Conservation (phyloP, 2,888 invertebrate species). For the Tinea semifulvella region DNA sequence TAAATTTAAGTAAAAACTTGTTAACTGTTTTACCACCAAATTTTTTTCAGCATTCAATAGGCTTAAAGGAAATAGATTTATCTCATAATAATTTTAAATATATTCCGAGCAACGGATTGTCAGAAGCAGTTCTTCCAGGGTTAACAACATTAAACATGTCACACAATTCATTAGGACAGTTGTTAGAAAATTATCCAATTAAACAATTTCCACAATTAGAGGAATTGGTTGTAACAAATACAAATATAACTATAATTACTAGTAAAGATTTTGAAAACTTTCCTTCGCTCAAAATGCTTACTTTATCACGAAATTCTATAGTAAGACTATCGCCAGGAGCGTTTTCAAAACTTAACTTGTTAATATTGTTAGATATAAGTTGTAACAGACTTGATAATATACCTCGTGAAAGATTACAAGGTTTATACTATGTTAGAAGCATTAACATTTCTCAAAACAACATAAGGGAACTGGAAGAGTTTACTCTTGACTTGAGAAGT, state of each 20-base stretch:
- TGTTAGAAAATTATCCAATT: conserved; percentile 75
- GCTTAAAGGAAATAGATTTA: conserved; percentile 78
- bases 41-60: conserved; percentile 78
- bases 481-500: conserved; percentile 78
- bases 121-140: conserved; percentile 76
- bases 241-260: conserved; percentile 83
- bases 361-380: conserved; percentile 82
- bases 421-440: conserved; percentile 74
- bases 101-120: conserved; percentile 79
- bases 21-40: conserved; percentile 81
- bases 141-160: conserved; percentile 83
- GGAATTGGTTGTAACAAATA: conserved; percentile 80
- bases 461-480: conserved; percentile 82
- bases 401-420: conserved; percentile 85
- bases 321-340: conserved; percentile 85
- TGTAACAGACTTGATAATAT: conserved; percentile 84
- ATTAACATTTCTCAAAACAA: conserved; percentile 87
- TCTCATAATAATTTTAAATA: conserved; percentile 82
- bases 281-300: conserved; percentile 78
- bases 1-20: conserved; percentile 80
- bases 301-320: conserved; percentile 77
- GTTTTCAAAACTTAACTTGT: conserved; percentile 78
- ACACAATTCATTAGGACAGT: conserved; percentile 79
- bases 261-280: conserved; percentile 88
- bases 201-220: conserved; percentile 81